A percentile compares a stretch with the other conserved stretches of the same genome.
Evolutionary conservation across 2,888 invertebrate species (phyloP).

Genomic region (Dorcus parallelipipedus): DNA sequence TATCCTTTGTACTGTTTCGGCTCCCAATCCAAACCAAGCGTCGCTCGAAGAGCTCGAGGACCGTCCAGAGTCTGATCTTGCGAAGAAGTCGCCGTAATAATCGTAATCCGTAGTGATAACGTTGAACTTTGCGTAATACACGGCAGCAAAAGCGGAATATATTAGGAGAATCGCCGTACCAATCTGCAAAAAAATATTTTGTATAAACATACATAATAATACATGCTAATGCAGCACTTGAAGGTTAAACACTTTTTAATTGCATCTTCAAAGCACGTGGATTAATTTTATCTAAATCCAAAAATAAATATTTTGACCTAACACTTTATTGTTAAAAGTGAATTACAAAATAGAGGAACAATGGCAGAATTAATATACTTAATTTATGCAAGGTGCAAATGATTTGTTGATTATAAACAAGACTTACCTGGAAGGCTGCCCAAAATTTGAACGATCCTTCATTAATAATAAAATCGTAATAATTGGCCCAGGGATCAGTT

Average conservation of each 20-base stretch:
- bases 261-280: too few species aligned
- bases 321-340: too few species aligned
- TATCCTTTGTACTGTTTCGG: slow-evolving; percentile 65
- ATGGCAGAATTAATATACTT: too few species aligned
- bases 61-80: slow-evolving; percentile 57
- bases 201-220: too few species aligned
- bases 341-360: too few species aligned
- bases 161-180: slow-evolving; percentile 76
- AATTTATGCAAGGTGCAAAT: too few species aligned
- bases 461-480: slow-evolving; percentile 84
- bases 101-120: slow-evolving; percentile 76
- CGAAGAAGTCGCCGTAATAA: slow-evolving; percentile 69
- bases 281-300: background rate
- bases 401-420: background rate
- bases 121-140: slow-evolving; percentile 85
- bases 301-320: background rate
- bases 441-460: slow-evolving; percentile 88
- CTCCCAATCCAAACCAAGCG: slow-evolving; percentile 56
- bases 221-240: too few species aligned
- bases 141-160: slow-evolving; percentile 81
- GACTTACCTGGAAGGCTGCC: slow-evolving; percentile 76
- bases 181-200: slow-evolving; percentile 55
- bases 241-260: background rate
- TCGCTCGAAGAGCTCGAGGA: slow-evolving; percentile 35
- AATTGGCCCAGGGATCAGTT: slow-evolving; percentile 73